Evolutionary conservation across 2,797 vertebrate species (phyloP).

Genomic region (Spondyliosoma cantharus): DNA sequence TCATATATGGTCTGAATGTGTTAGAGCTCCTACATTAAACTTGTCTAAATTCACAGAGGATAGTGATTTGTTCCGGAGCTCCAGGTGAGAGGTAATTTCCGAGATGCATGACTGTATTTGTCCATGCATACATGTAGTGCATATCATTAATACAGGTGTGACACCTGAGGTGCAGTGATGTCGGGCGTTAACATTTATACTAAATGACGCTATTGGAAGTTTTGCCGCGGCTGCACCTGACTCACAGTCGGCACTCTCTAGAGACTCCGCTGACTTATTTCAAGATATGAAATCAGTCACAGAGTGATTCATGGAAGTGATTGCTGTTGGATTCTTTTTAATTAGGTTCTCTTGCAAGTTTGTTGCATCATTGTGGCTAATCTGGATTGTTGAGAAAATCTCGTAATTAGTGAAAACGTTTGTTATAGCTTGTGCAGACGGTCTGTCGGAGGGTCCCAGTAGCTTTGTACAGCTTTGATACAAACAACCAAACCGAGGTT

Average conservation of each 20-base stretch:
- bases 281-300: conserved; percentile 69
- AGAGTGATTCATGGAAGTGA: conserved; percentile 57
- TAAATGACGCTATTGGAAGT: conserved; percentile 58
- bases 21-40: conserved; percentile 30
- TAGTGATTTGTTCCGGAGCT: conserved; percentile 44
- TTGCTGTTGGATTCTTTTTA: conserved; percentile 74
- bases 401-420: conserved; percentile 77
- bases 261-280: conserved; percentile 53
- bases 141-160: conserved; percentile 65
- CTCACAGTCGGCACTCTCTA: conserved; percentile 21
- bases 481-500: conserved; percentile 59
- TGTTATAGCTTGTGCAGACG: conserved; percentile 57
- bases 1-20: not conserved
- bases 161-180: conserved; percentile 58
- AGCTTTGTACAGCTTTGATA: conserved; percentile 70
- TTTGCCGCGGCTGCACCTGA: conserved; percentile 47
- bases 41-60: conserved; percentile 43
- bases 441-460: conserved; percentile 61
- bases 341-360: conserved; percentile 78
- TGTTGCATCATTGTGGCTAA: conserved; percentile 76
- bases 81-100: conserved; percentile 61
- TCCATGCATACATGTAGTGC: conserved; percentile 34
- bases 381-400: conserved; percentile 74
- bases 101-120: conserved; percentile 67
- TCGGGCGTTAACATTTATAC: conserved; percentile 63